Base-by-base conservation (phyloP, 2,797 vertebrate genomes). In the Malurus splendens region DNA sequence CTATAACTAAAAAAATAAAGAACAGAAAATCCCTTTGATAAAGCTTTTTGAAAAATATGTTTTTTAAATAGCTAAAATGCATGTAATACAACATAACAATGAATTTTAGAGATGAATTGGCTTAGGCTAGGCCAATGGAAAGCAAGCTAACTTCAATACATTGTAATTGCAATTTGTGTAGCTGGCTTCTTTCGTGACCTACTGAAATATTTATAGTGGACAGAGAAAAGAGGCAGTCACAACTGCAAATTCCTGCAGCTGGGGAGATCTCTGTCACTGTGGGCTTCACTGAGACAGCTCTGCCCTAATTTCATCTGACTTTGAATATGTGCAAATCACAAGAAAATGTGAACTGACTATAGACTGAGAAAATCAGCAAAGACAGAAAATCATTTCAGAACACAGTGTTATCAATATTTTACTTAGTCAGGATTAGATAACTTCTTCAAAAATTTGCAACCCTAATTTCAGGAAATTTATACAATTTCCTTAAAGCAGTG, bases 281-380 rank as follows among this genome's bases (percentile, higher is more conserved):
- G 89, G 96, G 96, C 97, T 95, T 97, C 95, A 62, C 89, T 93
- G 93, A 98, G 97, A 98, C 94, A 97, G 93, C 97, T 97, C 96
- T 98, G 98, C 96, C 97, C 98, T 99, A 98, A 99, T 99, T 98
- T 98, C 97, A 98, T 98, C 95, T 98, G 98, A 99, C 98, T 99
- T 96, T 93, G 97, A 98, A 98, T 97, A 96, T 98, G 98, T 97
- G 96, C 92, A 97, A 97, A 98, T 98, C 97, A 98, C 96, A 98
- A 96, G 86, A 87, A 97, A 96, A 98, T 94, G 94, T 96, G 95
- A 98, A 97, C 95, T 96, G 97, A 97, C 97, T 96, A 93, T 77
- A 96, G 93, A 64, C 90, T 78, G 91, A 95, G 93, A 97, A 97
- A 95, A 97, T 93, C 90, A 93, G 90, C 93, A 95, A 97, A 96